Base-by-base conservation (phyloP, 2,113 vertebrate species). In the Zosterops lateralis region DNA sequence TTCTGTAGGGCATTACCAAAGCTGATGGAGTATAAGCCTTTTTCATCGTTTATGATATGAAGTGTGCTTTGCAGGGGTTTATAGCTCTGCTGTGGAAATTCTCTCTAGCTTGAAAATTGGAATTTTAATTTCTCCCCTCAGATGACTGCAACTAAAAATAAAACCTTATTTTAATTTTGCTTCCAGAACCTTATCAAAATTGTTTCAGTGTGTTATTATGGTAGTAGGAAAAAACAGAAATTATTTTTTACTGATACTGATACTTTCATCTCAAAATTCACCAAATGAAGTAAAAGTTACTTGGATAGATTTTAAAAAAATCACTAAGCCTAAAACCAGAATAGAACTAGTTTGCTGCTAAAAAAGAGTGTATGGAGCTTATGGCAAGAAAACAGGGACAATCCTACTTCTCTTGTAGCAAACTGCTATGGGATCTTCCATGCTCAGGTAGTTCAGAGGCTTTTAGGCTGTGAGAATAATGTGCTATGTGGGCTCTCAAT, bases 401-500 rank as follows among this genome's bases (percentile, higher is more conserved):
- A n/a, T 53, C 15, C 6, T 84, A 4, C 12, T 42, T 18, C 58
- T 61, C 8, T 29, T 42, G 11, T 32, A 58, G 58, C 21, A 64
- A 56, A 22, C 24, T 60, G 15, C 18, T 62, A 1, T 7, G 29
- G 66, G 28, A 53, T 44, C 15, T 54, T 84, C 18, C 9, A 14
- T 24, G 29, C 22, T 60, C 29, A 21, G 2, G 3, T 31, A 38
- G 24, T 44, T 70, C 34, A 60, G 51, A 84, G 40, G 19, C 51
- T 56, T 54, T 60, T 17, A 42, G 47, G 19, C 17, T 51, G 10
- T 51, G 56, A 36, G 20, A 58, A 19, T 13, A 58, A 54, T 5
- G 25, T 66, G 18, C 40, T 20, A 0, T 4, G 0, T 42, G 22
- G 36, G 28, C 56, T 34, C 15, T 83, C n/a, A 47, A 0, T 65